A percentile compares a stretch with the other conserved stretches of the same genome.
phyloP scores from a whole-genome alignment of 2,113 vertebrate species.

The Dissostichus mawsoni region DNA sequence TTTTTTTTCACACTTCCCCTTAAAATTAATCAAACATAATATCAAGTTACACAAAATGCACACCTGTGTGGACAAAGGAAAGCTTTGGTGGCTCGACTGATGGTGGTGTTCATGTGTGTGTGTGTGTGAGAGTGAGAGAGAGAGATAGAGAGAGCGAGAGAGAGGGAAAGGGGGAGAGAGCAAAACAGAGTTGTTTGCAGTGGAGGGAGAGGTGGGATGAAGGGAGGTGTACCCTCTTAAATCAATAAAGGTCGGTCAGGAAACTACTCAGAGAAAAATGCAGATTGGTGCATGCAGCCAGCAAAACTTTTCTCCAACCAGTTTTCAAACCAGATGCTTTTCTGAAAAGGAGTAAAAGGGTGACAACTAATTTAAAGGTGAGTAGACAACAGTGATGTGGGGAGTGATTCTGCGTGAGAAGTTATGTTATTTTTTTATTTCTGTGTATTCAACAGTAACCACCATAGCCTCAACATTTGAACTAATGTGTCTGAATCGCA shows the following conservation, averaged over 20 bases:
- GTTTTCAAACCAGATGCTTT: conserved; percentile 1
- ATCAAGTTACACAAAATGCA: conserved; percentile 43
- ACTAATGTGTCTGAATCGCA: not conserved
- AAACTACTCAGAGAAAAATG: not conserved
- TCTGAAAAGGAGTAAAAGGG: not conserved
- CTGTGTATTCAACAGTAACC: not conserved
- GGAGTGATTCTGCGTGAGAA: not conserved
- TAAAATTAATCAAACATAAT: not conserved
- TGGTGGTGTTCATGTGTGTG: not conserved
- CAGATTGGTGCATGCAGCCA: not conserved
- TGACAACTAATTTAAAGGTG: conserved; percentile 38
- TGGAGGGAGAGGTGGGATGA: conserved; percentile 31
- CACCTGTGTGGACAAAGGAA: conserved; percentile 32
- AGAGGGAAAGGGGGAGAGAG: not conserved
- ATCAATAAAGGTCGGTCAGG: not conserved
- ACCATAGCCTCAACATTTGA: not conserved
- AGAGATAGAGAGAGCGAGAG: not conserved
- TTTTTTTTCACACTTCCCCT: not conserved
- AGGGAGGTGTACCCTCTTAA: conserved; percentile 17
- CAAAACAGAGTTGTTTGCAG: not conserved
- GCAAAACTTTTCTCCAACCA: not conserved
- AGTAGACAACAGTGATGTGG: conserved; percentile 6
- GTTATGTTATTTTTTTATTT: not conserved
- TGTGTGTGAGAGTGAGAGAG: not conserved
- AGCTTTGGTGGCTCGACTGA: not conserved